Percentiles rank a stretch among this genome's conserved stretches.
Evolutionary conservation across 2,113 vertebrate genomes (phyloP).

Genomic region (Etheostoma cragini): DNA sequence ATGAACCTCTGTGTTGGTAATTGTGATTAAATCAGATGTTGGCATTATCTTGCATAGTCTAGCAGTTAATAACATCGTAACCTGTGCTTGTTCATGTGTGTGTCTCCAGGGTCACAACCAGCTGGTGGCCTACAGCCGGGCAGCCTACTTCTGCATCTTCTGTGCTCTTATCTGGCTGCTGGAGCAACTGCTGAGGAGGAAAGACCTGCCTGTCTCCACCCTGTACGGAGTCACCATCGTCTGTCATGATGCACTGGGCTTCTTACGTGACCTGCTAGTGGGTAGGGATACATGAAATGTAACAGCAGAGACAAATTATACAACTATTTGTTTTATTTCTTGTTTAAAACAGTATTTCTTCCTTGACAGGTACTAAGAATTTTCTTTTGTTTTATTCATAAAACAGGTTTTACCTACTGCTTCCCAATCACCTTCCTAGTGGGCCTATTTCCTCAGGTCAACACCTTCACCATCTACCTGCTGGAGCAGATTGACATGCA

Average conservation of each 20-base stretch:
- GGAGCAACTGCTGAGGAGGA: conserved; percentile 89
- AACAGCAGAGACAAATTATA: neutral
- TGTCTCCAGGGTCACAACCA: conserved; percentile 93
- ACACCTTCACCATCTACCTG: conserved; percentile 95
- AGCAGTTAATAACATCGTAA: neutral
- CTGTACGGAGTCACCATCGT: conserved; percentile 93
- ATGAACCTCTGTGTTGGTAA: neutral
- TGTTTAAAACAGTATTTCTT: neutral
- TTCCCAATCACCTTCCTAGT: conserved; percentile 95
- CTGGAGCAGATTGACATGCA: conserved; percentile 97
- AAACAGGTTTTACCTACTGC: conserved; percentile 91
- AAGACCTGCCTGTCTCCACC: conserved; percentile 86
- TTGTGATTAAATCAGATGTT: neutral
- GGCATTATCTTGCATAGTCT: neutral
- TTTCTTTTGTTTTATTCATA: conserved; percentile 12
- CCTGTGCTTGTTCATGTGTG: neutral
- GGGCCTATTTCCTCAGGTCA: conserved; percentile 97
- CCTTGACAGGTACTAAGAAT: neutral
- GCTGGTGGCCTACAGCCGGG: conserved; percentile 95
- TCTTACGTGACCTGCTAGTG: conserved; percentile 89
- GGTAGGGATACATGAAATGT: conserved; percentile 81
- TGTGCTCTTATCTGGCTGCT: conserved; percentile 95
- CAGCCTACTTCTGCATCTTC: conserved; percentile 96
- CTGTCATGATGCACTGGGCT: conserved; percentile 85
- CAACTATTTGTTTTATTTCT: neutral